Conservation (phyloP, 2,797 vertebrate genomes). For the Meda fulgida region DNA sequence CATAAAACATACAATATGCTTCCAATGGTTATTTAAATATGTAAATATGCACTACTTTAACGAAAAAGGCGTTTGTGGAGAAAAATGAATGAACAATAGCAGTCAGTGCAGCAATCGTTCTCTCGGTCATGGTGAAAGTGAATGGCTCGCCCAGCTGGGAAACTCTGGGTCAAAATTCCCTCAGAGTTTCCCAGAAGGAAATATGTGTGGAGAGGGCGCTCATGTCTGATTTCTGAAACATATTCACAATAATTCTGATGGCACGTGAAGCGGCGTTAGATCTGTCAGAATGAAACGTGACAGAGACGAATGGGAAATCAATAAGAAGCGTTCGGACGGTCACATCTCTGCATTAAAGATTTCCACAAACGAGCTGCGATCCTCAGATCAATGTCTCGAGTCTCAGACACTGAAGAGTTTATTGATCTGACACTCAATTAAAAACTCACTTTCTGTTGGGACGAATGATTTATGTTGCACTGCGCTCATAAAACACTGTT, state of each 20-base stretch:
- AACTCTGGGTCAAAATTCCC: not conserved
- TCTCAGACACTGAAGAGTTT: not conserved
- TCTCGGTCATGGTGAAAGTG: not conserved
- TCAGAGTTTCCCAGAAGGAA: not conserved
- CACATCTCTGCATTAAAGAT: conserved; percentile 9
- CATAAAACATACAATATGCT: too few species aligned
- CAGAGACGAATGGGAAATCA: conserved; percentile 10
- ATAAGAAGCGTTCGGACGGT: not conserved
- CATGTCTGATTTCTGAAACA: not conserved
- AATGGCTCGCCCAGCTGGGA: not conserved
- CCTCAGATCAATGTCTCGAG: conserved; percentile 6
- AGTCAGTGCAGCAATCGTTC: not conserved
- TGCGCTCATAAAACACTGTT: not conserved
- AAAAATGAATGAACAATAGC: too few species aligned
- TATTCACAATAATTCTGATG: not conserved
- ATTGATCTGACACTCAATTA: not conserved
- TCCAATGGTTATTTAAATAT: too few species aligned
- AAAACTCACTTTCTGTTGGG: not conserved
- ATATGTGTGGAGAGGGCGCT: not conserved
- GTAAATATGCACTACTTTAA: too few species aligned
- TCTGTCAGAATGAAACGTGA: conserved; percentile 10
- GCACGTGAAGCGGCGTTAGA: not conserved
- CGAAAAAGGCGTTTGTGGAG: too few species aligned
- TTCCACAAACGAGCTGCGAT: conserved; percentile 11
- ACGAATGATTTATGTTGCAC: not conserved